Evolutionary conservation across 2,797 vertebrate species (phyloP), one percentile per base, ranked within the genome.

Genomic region (Channa striata): DNA sequence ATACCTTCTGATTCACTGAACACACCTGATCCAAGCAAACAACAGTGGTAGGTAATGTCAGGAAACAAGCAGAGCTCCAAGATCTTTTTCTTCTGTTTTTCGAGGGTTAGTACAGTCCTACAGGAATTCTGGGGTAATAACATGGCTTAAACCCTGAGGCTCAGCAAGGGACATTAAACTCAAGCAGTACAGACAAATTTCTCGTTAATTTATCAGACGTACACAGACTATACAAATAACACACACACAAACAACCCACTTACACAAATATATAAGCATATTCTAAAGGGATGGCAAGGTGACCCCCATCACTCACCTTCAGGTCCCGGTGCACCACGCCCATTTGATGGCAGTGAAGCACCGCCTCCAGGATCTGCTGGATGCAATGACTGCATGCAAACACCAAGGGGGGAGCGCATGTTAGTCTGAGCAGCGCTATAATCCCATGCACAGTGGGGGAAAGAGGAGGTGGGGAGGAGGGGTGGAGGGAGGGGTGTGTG

Each of bases 331-430:
- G 97, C 88, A 98, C 97, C 81, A 98, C 97, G 70, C 97, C 97
- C 96, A 97, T 97, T 91, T 98, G 97, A 95, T 98, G 97, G 92
- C 97, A 98, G 86, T 97, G 97, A 89, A 98, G 96, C 87, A 98
- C 97, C 20, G 97, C 97, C 92, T 98, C 97, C 95, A 98, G 93
- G 94, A 98, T 98, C 95, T 98, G 97, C 96, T 98, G 97, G 94
- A 97, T 98, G 95, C 97, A 98, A 94, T 97, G 97, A 94, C 97
- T 98, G 95, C 70, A 74, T 94, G 95, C 94, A 95, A 95, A 96
- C 79, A 92, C 85, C 91, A 93, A 80, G 84, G 69, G 63, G 51
- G 70, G 63, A 50, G 83, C 83, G 90, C 81, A 93, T 85, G 92
- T 93, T 93, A 92, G 91, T 92, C 75, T 90, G 74, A 93, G 87